Base-by-base conservation (phyloP, 2,888 invertebrate species). In the Palloptera scutellata region DNA sequence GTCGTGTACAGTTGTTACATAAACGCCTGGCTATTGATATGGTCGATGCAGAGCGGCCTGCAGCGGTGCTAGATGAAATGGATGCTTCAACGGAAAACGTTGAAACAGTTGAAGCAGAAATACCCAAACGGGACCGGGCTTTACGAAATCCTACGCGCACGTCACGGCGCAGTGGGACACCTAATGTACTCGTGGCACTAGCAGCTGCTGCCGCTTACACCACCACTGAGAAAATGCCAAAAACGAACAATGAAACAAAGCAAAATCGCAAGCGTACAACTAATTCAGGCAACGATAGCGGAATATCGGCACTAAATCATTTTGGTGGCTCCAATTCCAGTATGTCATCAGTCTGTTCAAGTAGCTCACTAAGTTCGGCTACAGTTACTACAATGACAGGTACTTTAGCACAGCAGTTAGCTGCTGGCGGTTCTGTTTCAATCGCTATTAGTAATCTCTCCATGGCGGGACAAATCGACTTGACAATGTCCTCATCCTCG, bases 1-100 rank as follows among this genome's bases (percentile, higher is more conserved):
- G 83, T 3, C 80, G 84, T n/a, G 83, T 83, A 11, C 82, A 81
- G 55, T 64, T 84, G 45, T 58, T 83, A 59, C 78, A 81, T 51
- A 83, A 83, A 68, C 79, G 84, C 0, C 66, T 83, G 68, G 84
- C 83, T 57, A 83, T 84, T 57, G 83, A 83, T 62, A 81, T 83
- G 79, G 79, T 83, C 3, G 81, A 78, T 66, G 76, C 77, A 1
- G 81, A 80, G 54, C 76, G 75, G 61, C 74, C 77, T 6, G 45
- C 71, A 54, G 55, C 54, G 2, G 43, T 57, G 8, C 40, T 59
- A 11, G 54, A 59, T 10, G 51, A 17, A 0, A 59, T 65, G 17
- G 72, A 71, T 3, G 67, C n/a, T 6, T 62, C 59, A 53, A 61
- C 57, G 13, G 73, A 69, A 10, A 61, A 60, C 40, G 70, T 64